phyloP scores from a whole-genome alignment of 23 tunicate species.

The Halocynthia roretzi region DNA sequence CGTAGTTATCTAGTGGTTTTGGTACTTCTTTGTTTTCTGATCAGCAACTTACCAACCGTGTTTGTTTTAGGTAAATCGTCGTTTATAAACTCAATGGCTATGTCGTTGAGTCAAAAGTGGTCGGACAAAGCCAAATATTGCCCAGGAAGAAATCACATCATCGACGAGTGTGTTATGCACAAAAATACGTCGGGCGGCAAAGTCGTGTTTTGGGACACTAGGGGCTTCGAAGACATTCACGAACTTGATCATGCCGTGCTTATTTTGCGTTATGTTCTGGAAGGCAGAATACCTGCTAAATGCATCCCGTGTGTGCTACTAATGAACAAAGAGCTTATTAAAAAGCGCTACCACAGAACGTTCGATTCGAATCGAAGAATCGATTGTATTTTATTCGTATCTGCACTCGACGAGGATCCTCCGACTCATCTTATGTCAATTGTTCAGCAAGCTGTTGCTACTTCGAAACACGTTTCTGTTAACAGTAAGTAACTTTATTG shows the following conservation, averaged over 20 bases:
- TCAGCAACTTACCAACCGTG: neutral
- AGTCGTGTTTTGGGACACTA: constrained; percentile 95
- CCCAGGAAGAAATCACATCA: constrained; percentile 90
- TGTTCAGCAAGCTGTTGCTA: constrained; percentile 48
- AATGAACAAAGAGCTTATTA: constrained; percentile 85
- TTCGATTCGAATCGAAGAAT: constrained; percentile 53
- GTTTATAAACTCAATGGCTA: constrained; percentile 90
- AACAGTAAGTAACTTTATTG: constrained; percentile 59
- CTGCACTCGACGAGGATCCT: constrained; percentile 68
- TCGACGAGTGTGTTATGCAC: constrained; percentile 87
- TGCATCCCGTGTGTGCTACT: constrained; percentile 95
- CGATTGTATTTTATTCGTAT: constrained; percentile 83
- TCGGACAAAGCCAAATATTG: constrained; percentile 84
- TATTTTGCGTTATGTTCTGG: constrained; percentile 86
- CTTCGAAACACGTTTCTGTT: constrained; percentile 64
- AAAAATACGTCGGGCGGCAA: constrained; percentile 71
- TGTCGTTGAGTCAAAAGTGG: constrained; percentile 96
- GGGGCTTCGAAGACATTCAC: constrained; percentile 96
- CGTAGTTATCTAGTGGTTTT: neutral
- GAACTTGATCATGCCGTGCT: constrained; percentile 81
- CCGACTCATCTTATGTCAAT: constrained; percentile 48
- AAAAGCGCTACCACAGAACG: constrained; percentile 80
- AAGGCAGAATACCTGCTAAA: constrained; percentile 93
- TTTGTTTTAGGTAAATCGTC: constrained; percentile 86
- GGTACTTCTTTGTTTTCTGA: neutral